phyloP scores from a whole-genome alignment of 35 echinoderm and acorn worm genomes.

The Heliocidaris erythrogramma region DNA sequence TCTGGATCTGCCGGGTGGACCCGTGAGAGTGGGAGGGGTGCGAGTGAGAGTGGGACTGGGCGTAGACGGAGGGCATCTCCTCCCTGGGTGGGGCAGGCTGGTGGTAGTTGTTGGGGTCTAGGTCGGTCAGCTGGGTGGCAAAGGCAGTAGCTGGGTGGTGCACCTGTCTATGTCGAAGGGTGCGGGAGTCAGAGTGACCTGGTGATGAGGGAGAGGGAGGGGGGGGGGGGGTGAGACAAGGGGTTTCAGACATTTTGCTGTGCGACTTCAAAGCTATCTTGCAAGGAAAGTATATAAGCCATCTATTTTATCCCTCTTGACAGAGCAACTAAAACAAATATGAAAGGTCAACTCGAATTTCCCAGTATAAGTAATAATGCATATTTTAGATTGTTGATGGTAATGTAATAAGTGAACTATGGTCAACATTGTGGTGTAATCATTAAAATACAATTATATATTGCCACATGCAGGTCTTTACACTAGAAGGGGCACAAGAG shows the following conservation, averaged over 20 bases:
- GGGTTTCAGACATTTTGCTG: background rate
- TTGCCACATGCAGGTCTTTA: no score
- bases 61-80: background rate
- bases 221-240: background rate
- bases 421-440: no score
- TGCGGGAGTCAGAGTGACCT: slow-evolving; percentile 49
- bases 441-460: no score
- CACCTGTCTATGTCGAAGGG: slow-evolving; percentile 64
- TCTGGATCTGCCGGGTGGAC: slow-evolving; percentile 63
- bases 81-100: slow-evolving; percentile 53
- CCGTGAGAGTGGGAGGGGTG: slow-evolving; percentile 28
- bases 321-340: no score
- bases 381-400: no score
- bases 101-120: slow-evolving; percentile 46
- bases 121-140: slow-evolving; percentile 74
- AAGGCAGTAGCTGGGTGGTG: slow-evolving; percentile 76
- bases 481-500: no score
- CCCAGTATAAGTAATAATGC: no score
- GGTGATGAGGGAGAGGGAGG: background rate
- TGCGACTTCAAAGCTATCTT: background rate
- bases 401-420: no score
- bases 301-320: background rate
- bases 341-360: no score
- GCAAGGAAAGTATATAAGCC: background rate
- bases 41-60: slow-evolving; percentile 6